Conservation (phyloP, 2,888 invertebrate species). For the Acleris cristana region DNA sequence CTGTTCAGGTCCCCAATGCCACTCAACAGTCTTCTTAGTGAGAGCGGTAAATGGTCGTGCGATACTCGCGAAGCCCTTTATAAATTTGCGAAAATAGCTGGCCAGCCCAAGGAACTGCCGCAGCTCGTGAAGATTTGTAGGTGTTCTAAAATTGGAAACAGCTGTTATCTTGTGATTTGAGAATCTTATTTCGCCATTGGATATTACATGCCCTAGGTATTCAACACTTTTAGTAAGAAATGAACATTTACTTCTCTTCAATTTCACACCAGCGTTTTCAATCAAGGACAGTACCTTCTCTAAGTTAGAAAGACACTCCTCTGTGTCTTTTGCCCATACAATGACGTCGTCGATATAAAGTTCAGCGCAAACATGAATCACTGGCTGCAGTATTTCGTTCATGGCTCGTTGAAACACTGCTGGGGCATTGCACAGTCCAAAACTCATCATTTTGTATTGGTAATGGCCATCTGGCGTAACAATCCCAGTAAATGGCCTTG, state of each 20-base stretch:
- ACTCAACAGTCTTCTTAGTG: conserved; percentile 31
- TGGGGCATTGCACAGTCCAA: conserved; percentile 34
- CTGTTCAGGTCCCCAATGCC: conserved; percentile 28
- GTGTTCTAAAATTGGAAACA: conserved; percentile 28
- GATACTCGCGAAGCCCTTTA: conserved; percentile 36
- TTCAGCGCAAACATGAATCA: conserved; percentile 35
- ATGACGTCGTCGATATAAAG: conserved; percentile 40
- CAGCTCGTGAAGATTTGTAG: conserved; percentile 36
- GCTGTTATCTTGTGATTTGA: conserved; percentile 22
- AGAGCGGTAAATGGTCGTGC: conserved; percentile 35
- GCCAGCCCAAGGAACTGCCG: conserved; percentile 40
- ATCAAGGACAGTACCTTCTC: conserved; percentile 21
- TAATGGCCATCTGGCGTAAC: conserved; percentile 38
- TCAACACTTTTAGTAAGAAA: conserved; percentile 26
- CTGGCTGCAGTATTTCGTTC: conserved; percentile 30
- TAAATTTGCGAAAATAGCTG: conserved; percentile 38
- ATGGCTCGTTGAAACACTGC: conserved; percentile 36
- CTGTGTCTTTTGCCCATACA: conserved; percentile 27
- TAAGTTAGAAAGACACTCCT: conserved; percentile 23
- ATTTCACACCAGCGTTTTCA: conserved; percentile 10
- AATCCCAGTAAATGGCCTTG: conserved; percentile 24
- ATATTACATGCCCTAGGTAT: conserved; percentile 30
- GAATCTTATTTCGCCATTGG: conserved; percentile 20
- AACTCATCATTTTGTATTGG: conserved; percentile 38
- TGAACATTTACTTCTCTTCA: conserved; percentile 26